phyloP scores from a whole-genome alignment of 2,113 vertebrate species.

The Ascaphus truei region DNA sequence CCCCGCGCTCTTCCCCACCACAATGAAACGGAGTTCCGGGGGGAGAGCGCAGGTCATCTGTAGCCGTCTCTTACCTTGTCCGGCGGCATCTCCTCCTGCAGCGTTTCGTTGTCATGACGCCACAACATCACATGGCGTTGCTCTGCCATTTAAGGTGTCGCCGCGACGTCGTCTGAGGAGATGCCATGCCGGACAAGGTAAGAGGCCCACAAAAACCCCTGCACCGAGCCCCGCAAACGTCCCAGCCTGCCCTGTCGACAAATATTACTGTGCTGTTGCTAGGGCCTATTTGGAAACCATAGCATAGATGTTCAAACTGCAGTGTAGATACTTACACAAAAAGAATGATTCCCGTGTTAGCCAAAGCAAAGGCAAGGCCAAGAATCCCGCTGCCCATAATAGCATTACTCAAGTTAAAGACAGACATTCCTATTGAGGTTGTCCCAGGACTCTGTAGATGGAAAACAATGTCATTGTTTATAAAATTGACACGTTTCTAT shows the following conservation, averaged over 20 bases:
- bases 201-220: too few relatives aligned
- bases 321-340: slow-evolving; percentile 64
- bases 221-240: too few relatives aligned
- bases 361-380: slow-evolving; percentile 70
- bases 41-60: too few relatives aligned
- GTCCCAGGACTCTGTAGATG: slow-evolving; percentile 64
- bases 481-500: too few relatives aligned
- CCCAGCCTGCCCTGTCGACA: background rate
- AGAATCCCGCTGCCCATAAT: slow-evolving; percentile 77
- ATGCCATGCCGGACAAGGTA: background rate
- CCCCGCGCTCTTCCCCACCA: too few relatives aligned
- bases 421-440: slow-evolving; percentile 67
- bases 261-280: background rate
- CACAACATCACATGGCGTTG: too few relatives aligned
- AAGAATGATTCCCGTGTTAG: slow-evolving; percentile 72
- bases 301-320: background rate
- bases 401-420: slow-evolving; percentile 75
- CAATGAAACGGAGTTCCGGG: too few relatives aligned
- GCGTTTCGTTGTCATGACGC: too few relatives aligned
- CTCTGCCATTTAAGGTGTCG: background rate
- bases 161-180: background rate
- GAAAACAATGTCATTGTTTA: too few relatives aligned
- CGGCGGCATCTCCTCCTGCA: too few relatives aligned
- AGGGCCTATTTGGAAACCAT: background rate
- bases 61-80: too few relatives aligned